These are phyloP conservation scores for Candoia aspera DNA, from an alignment of 2,113 vertebrate genomes.

Conservation along the genomic window DNA sequence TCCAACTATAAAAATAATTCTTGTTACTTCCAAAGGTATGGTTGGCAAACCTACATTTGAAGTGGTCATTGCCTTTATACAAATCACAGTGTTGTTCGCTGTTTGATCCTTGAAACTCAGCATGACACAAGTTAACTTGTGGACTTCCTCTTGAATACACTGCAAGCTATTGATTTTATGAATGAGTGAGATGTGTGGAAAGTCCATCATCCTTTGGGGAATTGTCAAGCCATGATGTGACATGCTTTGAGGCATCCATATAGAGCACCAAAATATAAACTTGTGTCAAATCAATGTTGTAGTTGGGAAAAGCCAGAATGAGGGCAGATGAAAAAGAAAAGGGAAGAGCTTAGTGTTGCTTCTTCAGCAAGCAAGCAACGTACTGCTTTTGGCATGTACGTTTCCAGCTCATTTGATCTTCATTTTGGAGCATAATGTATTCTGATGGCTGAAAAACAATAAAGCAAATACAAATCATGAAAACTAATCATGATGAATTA, in stretches of 20 bases:
- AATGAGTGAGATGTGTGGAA: conserved; percentile 22
- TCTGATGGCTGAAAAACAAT: conserved; percentile 6
- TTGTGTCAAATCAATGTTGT: conserved; percentile 34
- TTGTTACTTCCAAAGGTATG: neutral
- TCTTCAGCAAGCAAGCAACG: neutral
- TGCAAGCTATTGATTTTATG: conserved; percentile 31
- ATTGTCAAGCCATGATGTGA: neutral
- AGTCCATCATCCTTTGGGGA: conserved; percentile 8
- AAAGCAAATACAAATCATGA: conserved; percentile 25
- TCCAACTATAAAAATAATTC: conserved; percentile 25
- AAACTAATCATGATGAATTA: conserved; percentile 48
- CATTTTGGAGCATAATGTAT: neutral
- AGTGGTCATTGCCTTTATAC: neutral
- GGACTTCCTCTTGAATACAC: conserved; percentile 25
- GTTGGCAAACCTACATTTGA: conserved; percentile 3
- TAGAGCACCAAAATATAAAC: conserved; percentile 11
- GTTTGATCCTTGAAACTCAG: conserved; percentile 20
- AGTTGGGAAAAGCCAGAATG: conserved; percentile 18
- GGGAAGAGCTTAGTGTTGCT: neutral
- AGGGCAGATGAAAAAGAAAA: conserved; percentile 21
- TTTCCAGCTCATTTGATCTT: conserved; percentile 37
- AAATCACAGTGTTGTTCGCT: conserved; percentile 19
- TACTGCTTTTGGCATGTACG: conserved; percentile 24
- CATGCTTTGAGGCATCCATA: conserved; percentile 38
- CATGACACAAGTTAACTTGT: conserved; percentile 22